Percentiles rank a stretch among this genome's conserved stretches.
phyloP scores from a whole-genome alignment of 1,140 invertebrate species.

The Drosophila triauraria region DNA sequence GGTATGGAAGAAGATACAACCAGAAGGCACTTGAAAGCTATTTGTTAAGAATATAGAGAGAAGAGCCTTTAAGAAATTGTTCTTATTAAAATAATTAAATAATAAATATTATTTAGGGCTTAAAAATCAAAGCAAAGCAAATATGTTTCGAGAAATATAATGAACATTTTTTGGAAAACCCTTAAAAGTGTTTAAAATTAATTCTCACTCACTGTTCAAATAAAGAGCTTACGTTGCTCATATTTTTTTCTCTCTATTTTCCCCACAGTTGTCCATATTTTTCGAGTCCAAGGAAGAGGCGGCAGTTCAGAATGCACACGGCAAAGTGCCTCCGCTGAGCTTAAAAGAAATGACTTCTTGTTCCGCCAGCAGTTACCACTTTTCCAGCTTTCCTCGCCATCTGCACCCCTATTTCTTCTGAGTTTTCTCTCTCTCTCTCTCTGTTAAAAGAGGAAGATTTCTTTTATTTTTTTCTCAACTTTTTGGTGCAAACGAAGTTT shows the following conservation, averaged over 20 bases:
- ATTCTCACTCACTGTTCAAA: too few species aligned
- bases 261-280: slow-evolving; percentile 15
- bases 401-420: slow-evolving; percentile 6
- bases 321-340: slow-evolving; percentile 68
- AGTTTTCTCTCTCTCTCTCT: slow-evolving; percentile 17
- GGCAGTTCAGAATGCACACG: slow-evolving; percentile 23
- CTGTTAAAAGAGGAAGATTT: slow-evolving; percentile 7
- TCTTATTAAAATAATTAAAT: too few species aligned
- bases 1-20: too few species aligned
- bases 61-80: too few species aligned
- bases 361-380: slow-evolving; percentile 60
- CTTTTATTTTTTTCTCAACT: slow-evolving; percentile 7
- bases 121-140: too few species aligned
- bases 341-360: slow-evolving; percentile 81
- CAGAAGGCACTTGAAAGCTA: too few species aligned
- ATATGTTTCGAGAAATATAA: too few species aligned
- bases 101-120: too few species aligned
- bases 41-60: too few species aligned
- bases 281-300: slow-evolving; percentile 17
- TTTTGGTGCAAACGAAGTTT: slow-evolving; percentile 76
- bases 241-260: neutral
- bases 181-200: too few species aligned
- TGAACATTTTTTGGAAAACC: too few species aligned
- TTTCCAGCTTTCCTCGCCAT: slow-evolving; percentile 6
- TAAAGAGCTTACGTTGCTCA: too few species aligned